These are phyloP conservation scores for Emys orbicularis DNA, from an alignment of 2,797 vertebrate genomes.

Conservation along the genomic window DNA sequence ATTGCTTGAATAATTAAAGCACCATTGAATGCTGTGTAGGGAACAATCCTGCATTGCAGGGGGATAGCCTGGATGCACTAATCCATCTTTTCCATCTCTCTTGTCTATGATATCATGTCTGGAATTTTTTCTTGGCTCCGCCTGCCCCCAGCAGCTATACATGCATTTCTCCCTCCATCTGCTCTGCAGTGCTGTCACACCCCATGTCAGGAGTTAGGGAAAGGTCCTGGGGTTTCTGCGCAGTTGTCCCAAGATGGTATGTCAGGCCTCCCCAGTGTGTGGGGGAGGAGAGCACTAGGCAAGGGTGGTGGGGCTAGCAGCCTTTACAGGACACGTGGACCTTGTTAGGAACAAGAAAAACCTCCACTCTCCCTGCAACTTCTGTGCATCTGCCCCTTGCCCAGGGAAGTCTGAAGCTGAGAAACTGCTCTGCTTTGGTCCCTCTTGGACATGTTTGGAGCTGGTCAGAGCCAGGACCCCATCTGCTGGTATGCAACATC, in stretches of 20 bases:
- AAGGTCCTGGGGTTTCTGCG: background rate
- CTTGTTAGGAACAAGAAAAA: background rate
- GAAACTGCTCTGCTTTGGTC: background rate
- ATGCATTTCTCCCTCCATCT: too few relatives aligned
- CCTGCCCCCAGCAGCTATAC: background rate
- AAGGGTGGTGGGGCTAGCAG: background rate
- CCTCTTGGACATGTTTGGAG: background rate
- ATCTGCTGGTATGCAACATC: background rate
- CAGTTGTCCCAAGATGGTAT: background rate
- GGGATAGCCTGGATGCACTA: background rate
- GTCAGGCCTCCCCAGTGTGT: background rate
- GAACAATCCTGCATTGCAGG: background rate
- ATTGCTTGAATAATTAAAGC: background rate
- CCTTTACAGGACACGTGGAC: background rate
- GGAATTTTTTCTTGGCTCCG: background rate
- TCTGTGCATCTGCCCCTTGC: background rate
- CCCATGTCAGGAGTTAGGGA: background rate
- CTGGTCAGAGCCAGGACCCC: background rate
- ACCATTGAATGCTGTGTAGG: background rate
- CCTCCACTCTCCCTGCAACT: background rate
- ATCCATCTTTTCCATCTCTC: background rate
- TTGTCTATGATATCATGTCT: background rate
- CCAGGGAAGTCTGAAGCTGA: background rate
- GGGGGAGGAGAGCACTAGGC: background rate
- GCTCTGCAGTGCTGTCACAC: too few relatives aligned